Conservation (phyloP, 2,113 vertebrate species). For the Limanda limanda region DNA sequence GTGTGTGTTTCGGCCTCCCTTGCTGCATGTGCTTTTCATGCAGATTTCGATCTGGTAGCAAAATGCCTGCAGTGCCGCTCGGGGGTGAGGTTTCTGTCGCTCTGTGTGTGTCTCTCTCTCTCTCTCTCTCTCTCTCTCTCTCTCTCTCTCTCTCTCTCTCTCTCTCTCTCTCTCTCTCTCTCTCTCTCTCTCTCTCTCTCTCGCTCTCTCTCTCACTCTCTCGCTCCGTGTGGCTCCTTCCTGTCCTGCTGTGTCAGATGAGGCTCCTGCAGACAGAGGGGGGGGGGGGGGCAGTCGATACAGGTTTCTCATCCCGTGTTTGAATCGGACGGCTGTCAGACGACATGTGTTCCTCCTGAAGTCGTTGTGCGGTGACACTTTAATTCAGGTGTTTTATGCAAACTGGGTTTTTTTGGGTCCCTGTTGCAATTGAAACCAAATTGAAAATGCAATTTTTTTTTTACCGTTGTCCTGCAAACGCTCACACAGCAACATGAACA, state of each 20-base stretch:
- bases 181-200: background rate
- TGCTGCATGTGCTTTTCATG: slow-evolving; percentile 61
- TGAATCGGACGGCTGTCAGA: background rate
- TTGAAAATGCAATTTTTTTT: background rate
- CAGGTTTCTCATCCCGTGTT: background rate
- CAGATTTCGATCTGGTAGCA: slow-evolving; percentile 50
- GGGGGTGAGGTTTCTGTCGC: background rate
- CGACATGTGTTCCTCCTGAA: background rate
- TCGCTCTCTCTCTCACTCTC: slow-evolving; percentile 21
- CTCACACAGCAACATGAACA: no score
- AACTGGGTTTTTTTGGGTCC: background rate
- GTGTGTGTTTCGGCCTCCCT: slow-evolving; percentile 39
- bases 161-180: no score
- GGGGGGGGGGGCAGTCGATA: no score
- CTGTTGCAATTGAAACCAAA: background rate
- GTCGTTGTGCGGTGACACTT: background rate
- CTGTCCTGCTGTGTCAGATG: slow-evolving; percentile 52
- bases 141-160: background rate
- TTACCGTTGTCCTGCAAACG: background rate
- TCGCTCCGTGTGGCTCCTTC: slow-evolving; percentile 14
- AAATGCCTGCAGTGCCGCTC: slow-evolving; percentile 37
- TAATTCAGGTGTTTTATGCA: slow-evolving; percentile 7
- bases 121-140: slow-evolving; percentile 18
- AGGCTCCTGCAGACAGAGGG: slow-evolving; percentile 30
- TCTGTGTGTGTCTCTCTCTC: slow-evolving; percentile 32